phyloP scores from a whole-genome alignment of 2,113 vertebrate species.

The Aptenodytes patagonicus region DNA sequence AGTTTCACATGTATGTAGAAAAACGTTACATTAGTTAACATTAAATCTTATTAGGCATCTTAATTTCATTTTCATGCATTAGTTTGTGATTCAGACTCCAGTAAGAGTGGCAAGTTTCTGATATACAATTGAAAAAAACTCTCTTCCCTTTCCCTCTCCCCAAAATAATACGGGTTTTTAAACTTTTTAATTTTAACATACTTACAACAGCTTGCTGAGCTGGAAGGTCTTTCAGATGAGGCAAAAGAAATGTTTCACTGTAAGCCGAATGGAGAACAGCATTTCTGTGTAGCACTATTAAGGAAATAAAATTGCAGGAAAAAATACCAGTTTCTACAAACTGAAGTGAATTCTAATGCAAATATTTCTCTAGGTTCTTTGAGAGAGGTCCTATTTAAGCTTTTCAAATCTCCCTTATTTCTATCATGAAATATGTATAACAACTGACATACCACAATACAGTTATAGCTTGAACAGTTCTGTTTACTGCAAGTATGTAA shows the following conservation, averaged over 20 bases:
- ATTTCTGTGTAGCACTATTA: constrained; percentile 83
- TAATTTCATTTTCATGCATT: neutral
- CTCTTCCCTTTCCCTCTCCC: neutral
- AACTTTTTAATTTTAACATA: neutral
- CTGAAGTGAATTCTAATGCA: neutral
- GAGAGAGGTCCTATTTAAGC: neutral
- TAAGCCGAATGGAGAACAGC: constrained; percentile 83
- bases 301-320: constrained; percentile 55
- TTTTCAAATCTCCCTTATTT: neutral
- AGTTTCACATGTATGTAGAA: neutral
- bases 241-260: constrained; percentile 87
- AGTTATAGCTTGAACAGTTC: neutral
- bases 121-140: neutral
- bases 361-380: neutral
- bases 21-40: neutral
- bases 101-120: neutral
- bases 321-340: neutral
- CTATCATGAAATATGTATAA: neutral
- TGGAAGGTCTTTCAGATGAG: constrained; percentile 90
- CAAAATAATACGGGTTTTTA: neutral
- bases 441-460: neutral
- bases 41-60: neutral
- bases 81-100: neutral
- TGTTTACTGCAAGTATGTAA: neutral
- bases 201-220: constrained; percentile 86